Percentiles rank a stretch among this genome's conserved stretches.
phyloP scores from a whole-genome alignment of 2,888 invertebrate species.

The Cephus pulcher region DNA sequence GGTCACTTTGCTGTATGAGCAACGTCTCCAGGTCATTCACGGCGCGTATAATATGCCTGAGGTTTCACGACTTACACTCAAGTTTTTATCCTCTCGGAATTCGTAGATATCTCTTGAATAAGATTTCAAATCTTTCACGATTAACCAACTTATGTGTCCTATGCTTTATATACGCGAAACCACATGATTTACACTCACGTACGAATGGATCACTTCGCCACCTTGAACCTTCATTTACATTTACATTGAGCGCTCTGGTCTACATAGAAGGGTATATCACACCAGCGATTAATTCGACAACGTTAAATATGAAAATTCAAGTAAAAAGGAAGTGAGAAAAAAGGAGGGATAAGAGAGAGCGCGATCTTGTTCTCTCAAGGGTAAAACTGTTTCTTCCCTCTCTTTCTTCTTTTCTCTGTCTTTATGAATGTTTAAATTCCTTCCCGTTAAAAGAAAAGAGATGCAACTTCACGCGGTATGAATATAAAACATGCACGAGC shows the following conservation, averaged over 20 bases:
- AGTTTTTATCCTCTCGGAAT: background rate
- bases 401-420: background rate
- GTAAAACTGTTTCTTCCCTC: background rate
- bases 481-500: background rate
- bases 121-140: background rate
- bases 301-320: background rate
- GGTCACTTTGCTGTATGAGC: background rate
- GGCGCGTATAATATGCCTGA: background rate
- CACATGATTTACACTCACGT: background rate
- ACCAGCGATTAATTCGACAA: background rate
- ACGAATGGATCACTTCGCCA: conserved; percentile 15
- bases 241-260: conserved; percentile 1
- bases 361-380: background rate
- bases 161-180: background rate
- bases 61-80: background rate
- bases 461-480: background rate
- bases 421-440: background rate
- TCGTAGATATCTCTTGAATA: background rate
- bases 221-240: conserved; percentile 45
- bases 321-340: background rate
- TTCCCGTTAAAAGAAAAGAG: background rate
- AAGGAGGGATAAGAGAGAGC: background rate
- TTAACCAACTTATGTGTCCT: background rate
- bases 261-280: background rate
- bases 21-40: background rate